Evolutionary conservation across 2,113 vertebrate genomes (phyloP), one percentile per base, ranked within the genome.

Genomic region (Sylvietta virens): DNA sequence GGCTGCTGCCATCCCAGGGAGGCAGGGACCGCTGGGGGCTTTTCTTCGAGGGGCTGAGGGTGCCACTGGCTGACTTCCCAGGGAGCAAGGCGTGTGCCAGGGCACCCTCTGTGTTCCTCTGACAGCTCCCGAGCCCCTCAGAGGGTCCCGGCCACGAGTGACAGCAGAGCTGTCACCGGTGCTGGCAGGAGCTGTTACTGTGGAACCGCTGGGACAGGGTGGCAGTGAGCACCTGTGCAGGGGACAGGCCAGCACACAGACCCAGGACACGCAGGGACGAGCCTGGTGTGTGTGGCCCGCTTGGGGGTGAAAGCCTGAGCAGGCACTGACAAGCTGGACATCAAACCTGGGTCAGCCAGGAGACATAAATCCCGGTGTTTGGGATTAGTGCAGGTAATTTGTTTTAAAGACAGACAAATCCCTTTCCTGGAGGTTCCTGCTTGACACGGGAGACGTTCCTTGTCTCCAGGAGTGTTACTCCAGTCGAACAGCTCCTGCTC

Each of bases 331-430:
- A 86, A 61, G 47, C 54, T 39, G 54, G 87, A 54, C 4, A 6
- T 84, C 77, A 86, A 64, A 47, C 78, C 56, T 18, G 57, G 57
- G 70, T 45, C 84, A 91, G 40, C 24, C 61, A 14, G 73, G 48
- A 85, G 90, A 89, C 77, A 40, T 35, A 89, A 92, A 91, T 89
- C 92, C 81, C 1, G 0, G 47, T 58, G 6, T 60, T 67, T 79
- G 90, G 87, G 88, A 93, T 96, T 85, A 96, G 70, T 39, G 82
- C 79, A 66, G 82, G 92, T 64, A 86, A 90, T 92, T 83, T 73
- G 79, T 81, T 93, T 86, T 56, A 50, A 62, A 70, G 79, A 58
- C 39, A 27, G 86, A 37, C 79, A 90, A 83, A 90, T 93, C 60
- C 64, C n/a, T 90, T 62, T 56, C 60, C 92, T 62, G 54, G 15